Conservation (phyloP, 2,797 vertebrate species). For the Pangasius krempfi region DNA sequence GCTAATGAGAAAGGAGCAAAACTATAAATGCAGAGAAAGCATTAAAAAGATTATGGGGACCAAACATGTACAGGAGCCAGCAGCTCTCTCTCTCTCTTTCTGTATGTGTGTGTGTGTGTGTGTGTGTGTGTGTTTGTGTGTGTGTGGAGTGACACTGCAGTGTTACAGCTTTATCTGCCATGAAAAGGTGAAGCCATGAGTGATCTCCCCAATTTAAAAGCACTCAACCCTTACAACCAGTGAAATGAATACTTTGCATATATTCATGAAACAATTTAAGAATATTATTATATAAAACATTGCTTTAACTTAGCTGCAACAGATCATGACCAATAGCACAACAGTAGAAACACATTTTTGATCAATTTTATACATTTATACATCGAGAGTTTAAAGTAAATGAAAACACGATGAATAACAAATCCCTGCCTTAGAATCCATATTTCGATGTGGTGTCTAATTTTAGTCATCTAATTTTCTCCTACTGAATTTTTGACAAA, state of each 20-base stretch:
- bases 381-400: conserved; percentile 2
- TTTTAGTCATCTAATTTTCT: conserved; percentile 57
- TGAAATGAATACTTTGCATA: conserved; percentile 99
- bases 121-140: conserved; percentile 10
- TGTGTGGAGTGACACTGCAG: conserved; percentile 92
- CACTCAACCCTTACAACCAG: conserved; percentile 99
- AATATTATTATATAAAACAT: conserved; percentile 96
- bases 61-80: background rate
- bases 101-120: background rate
- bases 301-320: conserved; percentile 90
- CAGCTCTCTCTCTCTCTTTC: conserved; percentile 53
- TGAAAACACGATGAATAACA: conserved; percentile 36
- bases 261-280: conserved; percentile 99
- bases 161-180: conserved; percentile 99
- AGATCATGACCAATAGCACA: conserved; percentile 80
- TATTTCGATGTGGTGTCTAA: conserved; percentile 51
- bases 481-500: conserved; percentile 58
- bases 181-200: conserved; percentile 99
- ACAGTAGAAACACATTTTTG: conserved; percentile 63
- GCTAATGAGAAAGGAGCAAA: background rate
- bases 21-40: background rate
- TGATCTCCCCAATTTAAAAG: conserved; percentile 99
- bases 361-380: background rate
- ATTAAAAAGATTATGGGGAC: background rate
- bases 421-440: conserved; percentile 34